Evolutionary conservation across 2,113 vertebrate genomes (phyloP).

Genomic region (Hemicordylus capensis): DNA sequence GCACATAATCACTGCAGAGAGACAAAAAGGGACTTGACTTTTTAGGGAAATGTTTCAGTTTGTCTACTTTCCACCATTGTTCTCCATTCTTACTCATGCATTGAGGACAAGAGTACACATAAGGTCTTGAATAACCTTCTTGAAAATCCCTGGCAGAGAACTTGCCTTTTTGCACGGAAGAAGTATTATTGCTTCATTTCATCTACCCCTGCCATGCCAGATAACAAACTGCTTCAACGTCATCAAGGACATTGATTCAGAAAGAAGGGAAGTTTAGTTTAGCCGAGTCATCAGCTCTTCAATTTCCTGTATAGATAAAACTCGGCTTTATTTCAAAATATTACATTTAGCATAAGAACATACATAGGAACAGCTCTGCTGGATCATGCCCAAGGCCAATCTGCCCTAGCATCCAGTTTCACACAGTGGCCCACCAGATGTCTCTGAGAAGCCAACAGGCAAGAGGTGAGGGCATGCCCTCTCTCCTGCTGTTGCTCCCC

Average conservation of each 20-base stretch:
- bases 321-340: constrained; percentile 31
- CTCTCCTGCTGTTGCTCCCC: too few species aligned
- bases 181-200: constrained; percentile 46
- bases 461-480: too few species aligned
- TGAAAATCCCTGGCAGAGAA: constrained; percentile 31
- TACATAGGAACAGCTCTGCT: too few species aligned
- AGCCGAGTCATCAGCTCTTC: too few species aligned
- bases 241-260: constrained; percentile 40
- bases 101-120: constrained; percentile 7
- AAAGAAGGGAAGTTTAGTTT: too few species aligned
- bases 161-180: constrained; percentile 3
- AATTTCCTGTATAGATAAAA: constrained; percentile 17
- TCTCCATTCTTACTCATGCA: constrained; percentile 27
- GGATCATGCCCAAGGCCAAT: too few species aligned
- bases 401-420: too few species aligned
- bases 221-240: constrained; percentile 32
- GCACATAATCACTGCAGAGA: background rate
- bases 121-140: constrained; percentile 33
- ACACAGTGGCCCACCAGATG: too few species aligned
- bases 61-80: constrained; percentile 49
- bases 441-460: too few species aligned
- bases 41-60: constrained; percentile 19
- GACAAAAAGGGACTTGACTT: constrained; percentile 4
- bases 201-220: constrained; percentile 26
- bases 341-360: too few species aligned